These are phyloP conservation scores for Eupeodes latifasciatus DNA, from an alignment of 2,888 invertebrate genomes.

Conservation along the genomic window DNA sequence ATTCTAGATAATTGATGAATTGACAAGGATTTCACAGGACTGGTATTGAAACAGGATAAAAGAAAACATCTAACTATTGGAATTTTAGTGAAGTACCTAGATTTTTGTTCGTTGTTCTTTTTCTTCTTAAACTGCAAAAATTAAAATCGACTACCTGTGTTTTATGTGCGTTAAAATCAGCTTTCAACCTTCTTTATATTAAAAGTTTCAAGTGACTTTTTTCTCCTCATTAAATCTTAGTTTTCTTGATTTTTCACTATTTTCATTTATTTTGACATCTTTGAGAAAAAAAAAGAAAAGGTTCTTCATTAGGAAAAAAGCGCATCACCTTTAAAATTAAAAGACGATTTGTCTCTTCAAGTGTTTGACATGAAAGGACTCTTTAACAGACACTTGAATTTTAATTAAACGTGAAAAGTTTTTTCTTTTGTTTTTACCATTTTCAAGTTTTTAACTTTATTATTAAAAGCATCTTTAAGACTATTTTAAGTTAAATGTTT, in stretches of 20 bases:
- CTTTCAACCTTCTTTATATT: slow-evolving; percentile 3
- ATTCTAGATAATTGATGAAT: slow-evolving; percentile 41
- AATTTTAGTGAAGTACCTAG: neutral
- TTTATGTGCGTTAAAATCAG: slow-evolving; percentile 3
- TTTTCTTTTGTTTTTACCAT: too few species aligned
- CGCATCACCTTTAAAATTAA: neutral
- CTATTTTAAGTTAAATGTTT: too few species aligned
- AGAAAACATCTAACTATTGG: neutral
- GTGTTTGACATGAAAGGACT: neutral
- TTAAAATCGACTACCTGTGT: neutral
- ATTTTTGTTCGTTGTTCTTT: neutral
- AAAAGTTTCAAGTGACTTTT: slow-evolving; percentile 14
- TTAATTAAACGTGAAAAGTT: neutral
- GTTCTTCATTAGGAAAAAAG: neutral
- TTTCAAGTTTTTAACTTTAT: too few species aligned
- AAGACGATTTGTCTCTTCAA: neutral
- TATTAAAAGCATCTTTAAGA: too few species aligned
- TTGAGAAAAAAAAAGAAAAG: neutral
- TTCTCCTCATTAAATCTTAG: neutral
- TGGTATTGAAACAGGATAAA: neutral
- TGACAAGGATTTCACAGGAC: slow-evolving; percentile 14
- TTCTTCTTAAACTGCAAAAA: neutral
- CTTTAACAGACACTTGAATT: neutral
- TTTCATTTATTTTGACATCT: neutral
- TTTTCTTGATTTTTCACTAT: too few species aligned